Evolutionary conservation across 2,113 vertebrate species (phyloP).

Genomic region (Oreochromis spilurus): DNA sequence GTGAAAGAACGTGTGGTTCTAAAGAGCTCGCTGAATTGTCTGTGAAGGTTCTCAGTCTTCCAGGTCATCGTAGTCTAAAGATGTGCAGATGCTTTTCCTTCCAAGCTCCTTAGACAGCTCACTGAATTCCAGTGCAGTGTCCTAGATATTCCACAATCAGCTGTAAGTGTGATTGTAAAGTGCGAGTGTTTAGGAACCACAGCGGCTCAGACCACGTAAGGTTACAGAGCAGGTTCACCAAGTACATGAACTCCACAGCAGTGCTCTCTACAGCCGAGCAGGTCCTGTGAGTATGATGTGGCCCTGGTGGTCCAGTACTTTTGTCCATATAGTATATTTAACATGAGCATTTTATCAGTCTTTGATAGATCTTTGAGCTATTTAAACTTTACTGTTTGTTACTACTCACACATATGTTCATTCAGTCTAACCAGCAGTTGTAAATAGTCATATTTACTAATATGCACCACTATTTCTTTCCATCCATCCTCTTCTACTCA

Average conservation of each 20-base stretch:
- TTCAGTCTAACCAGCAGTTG: not conserved
- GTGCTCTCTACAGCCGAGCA: not conserved
- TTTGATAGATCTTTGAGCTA: not conserved
- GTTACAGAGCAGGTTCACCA: not conserved
- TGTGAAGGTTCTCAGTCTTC: not conserved
- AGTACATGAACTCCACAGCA: not conserved
- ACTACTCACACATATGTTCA: not conserved
- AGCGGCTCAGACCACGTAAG: accelerated
- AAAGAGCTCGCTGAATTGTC: not conserved
- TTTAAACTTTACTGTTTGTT: not conserved
- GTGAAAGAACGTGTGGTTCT: not conserved
- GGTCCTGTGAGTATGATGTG: not conserved
- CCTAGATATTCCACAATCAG: not conserved
- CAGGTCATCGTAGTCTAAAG: not conserved
- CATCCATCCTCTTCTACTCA: not conserved
- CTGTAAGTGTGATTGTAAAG: not conserved
- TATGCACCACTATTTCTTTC: not conserved
- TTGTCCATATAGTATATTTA: not conserved
- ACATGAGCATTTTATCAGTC: not conserved
- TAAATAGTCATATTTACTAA: not conserved
- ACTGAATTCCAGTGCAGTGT: not conserved
- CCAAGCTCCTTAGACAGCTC: not conserved
- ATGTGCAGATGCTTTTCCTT: not conserved
- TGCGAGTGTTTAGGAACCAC: not conserved
- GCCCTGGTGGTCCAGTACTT: not conserved